A percentile compares a stretch with the other conserved stretches of the same genome.
Evolutionary conservation across 2,797 vertebrate species (phyloP).

Genomic region (Rhabdomys pumilio): DNA sequence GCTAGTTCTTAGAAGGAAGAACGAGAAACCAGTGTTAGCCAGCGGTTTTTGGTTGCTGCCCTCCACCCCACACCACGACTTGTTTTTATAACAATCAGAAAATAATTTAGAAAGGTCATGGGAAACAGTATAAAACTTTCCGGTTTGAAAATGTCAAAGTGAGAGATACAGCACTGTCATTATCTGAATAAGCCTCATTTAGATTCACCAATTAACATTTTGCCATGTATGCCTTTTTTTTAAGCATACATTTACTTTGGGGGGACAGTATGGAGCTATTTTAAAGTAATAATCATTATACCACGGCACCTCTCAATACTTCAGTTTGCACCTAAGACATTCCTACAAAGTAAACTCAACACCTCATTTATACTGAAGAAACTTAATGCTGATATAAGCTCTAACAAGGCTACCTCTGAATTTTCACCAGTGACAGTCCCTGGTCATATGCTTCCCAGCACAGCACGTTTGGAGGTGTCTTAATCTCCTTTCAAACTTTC

Average conservation of each 20-base stretch:
- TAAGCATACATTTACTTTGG: neutral
- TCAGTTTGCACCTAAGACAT: neutral
- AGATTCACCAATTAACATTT: neutral
- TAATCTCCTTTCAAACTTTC: constrained; percentile 35
- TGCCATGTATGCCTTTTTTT: neutral
- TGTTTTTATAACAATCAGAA: constrained; percentile 1
- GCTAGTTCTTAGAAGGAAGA: neutral
- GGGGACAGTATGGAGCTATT: neutral
- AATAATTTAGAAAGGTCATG: neutral
- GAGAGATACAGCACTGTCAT: neutral
- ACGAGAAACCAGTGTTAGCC: neutral
- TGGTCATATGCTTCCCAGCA: neutral
- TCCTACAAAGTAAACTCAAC: neutral
- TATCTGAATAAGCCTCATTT: neutral
- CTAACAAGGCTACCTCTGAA: neutral
- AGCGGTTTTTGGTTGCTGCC: neutral
- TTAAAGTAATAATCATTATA: neutral
- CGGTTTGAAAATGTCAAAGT: constrained; percentile 29
- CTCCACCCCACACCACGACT: neutral
- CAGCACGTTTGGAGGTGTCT: neutral
- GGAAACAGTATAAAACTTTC: neutral
- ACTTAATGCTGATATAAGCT: neutral
- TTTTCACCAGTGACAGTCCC: neutral
- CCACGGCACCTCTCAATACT: neutral
- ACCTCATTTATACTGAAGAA: neutral